Percentiles rank a stretch among this genome's conserved stretches.
phyloP scores from a whole-genome alignment of 2,888 invertebrate species.

The Cactoblastis cactorum region DNA sequence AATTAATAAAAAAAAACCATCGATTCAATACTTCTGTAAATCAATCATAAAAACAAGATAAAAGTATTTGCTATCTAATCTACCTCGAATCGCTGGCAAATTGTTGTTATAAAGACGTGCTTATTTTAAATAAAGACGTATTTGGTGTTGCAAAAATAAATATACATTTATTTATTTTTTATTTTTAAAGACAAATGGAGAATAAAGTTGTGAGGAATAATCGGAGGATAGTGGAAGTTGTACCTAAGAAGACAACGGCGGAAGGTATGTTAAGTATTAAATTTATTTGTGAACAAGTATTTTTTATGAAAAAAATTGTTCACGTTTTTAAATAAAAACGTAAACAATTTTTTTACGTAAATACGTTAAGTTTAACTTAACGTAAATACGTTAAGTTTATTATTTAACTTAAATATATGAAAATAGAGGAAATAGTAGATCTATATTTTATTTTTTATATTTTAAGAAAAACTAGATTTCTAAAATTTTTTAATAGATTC shows the following conservation, averaged over 20 bases:
- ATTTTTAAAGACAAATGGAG: constrained; percentile 39
- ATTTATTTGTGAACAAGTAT: too few species aligned
- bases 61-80: constrained; percentile 56
- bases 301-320: too few species aligned
- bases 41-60: constrained; percentile 40
- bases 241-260: constrained; percentile 44
- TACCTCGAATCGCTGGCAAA: constrained; percentile 35
- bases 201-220: constrained; percentile 44
- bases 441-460: too few species aligned
- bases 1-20: not conserved
- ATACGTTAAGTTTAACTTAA: too few species aligned
- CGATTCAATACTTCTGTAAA: constrained; percentile 6
- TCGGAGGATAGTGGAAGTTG: constrained; percentile 35
- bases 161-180: too few species aligned
- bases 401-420: too few species aligned
- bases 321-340: too few species aligned
- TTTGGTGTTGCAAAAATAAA: constrained; percentile 24
- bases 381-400: too few species aligned
- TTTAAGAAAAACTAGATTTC: too few species aligned
- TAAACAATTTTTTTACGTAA: too few species aligned
- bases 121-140: constrained; percentile 37
- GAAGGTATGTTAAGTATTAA: constrained; percentile 61
- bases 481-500: too few species aligned
- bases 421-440: too few species aligned
- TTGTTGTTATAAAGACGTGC: constrained; percentile 41